Evolutionary conservation across 2,888 invertebrate species (phyloP).

Genomic region (Muschampia plurimacula): DNA sequence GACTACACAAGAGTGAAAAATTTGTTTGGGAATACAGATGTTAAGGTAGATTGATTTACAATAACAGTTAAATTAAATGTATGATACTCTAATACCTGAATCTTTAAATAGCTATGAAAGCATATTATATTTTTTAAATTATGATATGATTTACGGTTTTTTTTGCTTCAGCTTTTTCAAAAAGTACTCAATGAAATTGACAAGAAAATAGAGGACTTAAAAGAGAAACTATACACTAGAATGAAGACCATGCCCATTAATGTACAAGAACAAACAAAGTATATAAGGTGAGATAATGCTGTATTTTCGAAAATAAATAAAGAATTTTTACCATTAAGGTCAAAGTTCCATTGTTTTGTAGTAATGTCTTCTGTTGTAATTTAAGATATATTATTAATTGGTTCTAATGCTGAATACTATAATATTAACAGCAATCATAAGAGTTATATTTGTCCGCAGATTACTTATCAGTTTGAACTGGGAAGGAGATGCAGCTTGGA

Average conservation of each 20-base stretch:
- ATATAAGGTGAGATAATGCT: slow-evolving; percentile 89
- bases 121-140: no score
- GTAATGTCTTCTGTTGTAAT: no score
- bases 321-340: no score
- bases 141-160: no score
- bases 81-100: no score
- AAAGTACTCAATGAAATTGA: slow-evolving; percentile 97
- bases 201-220: slow-evolving; percentile 92
- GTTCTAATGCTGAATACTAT: no score
- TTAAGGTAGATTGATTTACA: slow-evolving; percentile 83
- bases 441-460: slow-evolving; percentile 48
- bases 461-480: slow-evolving; percentile 78
- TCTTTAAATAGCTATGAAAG: no score
- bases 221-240: slow-evolving; percentile 92
- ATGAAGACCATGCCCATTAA: slow-evolving; percentile 96
- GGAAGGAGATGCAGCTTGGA: slow-evolving; percentile 97
- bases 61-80: neutral
- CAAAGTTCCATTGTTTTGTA: no score
- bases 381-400: no score
- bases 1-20: slow-evolving; percentile 98
- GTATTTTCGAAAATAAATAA: no score
- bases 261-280: slow-evolving; percentile 97
- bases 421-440: no score
- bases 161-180: slow-evolving; percentile 89
- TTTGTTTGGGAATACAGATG: slow-evolving; percentile 97